Base-by-base conservation (phyloP, 2,113 vertebrate genomes). In the Benitochromis conjunctus region DNA sequence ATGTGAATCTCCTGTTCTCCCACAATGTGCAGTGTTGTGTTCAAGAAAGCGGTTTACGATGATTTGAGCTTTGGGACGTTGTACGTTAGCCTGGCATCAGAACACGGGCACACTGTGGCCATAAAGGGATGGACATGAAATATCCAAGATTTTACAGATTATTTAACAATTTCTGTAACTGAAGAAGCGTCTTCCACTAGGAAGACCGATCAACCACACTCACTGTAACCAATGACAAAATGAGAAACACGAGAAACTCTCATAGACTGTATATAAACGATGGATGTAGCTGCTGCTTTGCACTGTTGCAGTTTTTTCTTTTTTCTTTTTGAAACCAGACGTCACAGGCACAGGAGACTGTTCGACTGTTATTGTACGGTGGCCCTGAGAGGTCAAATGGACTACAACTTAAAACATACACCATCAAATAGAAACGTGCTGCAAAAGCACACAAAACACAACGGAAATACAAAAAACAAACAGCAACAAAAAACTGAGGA, bases 221-320 rank as follows among this genome's bases (percentile, higher is more conserved):
- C 7, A 64, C 0, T 38, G 14, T 66, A 21, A 24, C 36, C 41
- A 66, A 66, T 5, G 34, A 66, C 6, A 41, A 66, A 66, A 66
- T 1, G 3, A 66, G 62, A 66, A 66, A 41, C 19, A 66, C 3
- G 2, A 6, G 0, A 66, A 0, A 5, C 4, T 0, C 19, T 14
- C 36, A 66, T 41, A 66, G 36, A 66, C 11, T 66, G 62, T 66
- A 66, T 66, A 66, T 41, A 66, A 66, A 24, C 9, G 12, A 1
- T 41, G 62, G 36, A 9, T 14, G 19, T 66, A 66, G 62, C 4
- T 66, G 62, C 36, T 66, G 62, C 1, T 24, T 41, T 66, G 4
- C 62, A 14, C 62, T 66, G n/a, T 66, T 66, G 4, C 5, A 8
- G 0, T 1, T 62, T 62, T 62, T 38, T n/a, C n/a, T n/a, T n/a